Evolutionary conservation across 2,113 vertebrate species (phyloP).

Genomic region (Elephantulus edwardii): DNA sequence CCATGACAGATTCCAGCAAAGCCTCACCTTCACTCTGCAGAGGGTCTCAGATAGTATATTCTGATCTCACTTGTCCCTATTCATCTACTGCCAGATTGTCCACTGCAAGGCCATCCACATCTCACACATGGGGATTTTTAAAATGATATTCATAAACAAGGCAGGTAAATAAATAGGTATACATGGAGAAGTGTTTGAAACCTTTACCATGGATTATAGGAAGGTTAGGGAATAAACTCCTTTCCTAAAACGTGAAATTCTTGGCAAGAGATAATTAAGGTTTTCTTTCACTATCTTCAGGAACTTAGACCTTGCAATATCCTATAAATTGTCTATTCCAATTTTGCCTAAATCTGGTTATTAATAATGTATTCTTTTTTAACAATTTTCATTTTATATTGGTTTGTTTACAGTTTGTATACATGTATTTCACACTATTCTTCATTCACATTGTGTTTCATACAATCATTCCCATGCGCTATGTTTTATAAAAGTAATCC

Average conservation of each 20-base stretch:
- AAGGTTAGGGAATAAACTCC: background rate
- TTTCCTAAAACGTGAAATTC: background rate
- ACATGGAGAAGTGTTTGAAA: conserved; percentile 4
- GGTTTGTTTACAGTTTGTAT: no score
- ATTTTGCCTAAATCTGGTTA: conserved; percentile 20
- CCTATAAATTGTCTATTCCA: background rate
- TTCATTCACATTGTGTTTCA: no score
- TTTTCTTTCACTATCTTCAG: background rate
- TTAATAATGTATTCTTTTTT: conserved; percentile 33
- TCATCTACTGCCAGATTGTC: background rate
- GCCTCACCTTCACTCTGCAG: background rate
- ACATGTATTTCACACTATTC: no score
- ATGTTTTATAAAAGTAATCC: no score
- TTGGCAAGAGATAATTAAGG: background rate
- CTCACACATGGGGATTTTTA: background rate
- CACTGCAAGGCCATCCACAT: no score
- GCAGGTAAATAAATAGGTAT: conserved; percentile 9
- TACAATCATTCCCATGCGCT: no score
- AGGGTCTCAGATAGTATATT: background rate
- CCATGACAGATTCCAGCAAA: background rate
- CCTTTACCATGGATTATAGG: background rate
- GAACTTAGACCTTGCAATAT: background rate
- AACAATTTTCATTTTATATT: no score
- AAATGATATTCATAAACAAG: conserved; percentile 7
- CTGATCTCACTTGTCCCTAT: background rate